These are phyloP conservation scores for Liolophura sinensis DNA, from an alignment of 1,140 invertebrate species.

Conservation along the genomic window DNA sequence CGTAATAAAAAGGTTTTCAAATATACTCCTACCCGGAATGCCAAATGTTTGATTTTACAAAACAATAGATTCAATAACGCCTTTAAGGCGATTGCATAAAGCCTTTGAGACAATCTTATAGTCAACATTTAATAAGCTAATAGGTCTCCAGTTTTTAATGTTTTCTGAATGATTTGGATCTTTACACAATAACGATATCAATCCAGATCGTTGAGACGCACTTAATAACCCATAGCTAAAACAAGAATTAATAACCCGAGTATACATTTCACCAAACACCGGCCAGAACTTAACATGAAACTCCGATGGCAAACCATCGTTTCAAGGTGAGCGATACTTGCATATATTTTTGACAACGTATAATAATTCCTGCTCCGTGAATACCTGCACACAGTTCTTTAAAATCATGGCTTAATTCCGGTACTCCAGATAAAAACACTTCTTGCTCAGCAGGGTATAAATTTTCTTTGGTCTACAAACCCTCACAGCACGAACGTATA, in stretches of 20 bases:
- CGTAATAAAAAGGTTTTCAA: constrained; percentile 3
- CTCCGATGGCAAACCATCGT: constrained; percentile 4
- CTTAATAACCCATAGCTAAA: neutral
- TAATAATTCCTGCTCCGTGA: neutral
- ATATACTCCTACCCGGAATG: neutral
- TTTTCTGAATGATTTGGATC: too few species aligned
- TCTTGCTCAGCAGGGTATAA: neutral
- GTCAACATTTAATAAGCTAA: constrained; percentile 4
- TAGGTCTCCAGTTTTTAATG: constrained; percentile 11
- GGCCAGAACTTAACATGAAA: constrained; percentile 6
- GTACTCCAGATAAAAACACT: neutral
- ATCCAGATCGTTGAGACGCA: neutral
- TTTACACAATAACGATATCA: constrained; percentile 1
- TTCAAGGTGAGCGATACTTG: constrained; percentile 3
- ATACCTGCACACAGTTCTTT: neutral
- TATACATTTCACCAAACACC: neutral
- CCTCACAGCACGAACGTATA: neutral
- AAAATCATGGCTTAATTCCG: neutral
- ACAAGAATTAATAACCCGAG: neutral
- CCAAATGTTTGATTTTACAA: neutral
- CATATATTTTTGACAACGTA: neutral
- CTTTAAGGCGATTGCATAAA: neutral
- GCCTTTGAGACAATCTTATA: constrained; percentile 9
- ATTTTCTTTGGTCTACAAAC: constrained; percentile 2
- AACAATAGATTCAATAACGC: neutral